Base-by-base conservation (phyloP, 2,888 invertebrate genomes). In the Caenorhabditis sp. region DNA sequence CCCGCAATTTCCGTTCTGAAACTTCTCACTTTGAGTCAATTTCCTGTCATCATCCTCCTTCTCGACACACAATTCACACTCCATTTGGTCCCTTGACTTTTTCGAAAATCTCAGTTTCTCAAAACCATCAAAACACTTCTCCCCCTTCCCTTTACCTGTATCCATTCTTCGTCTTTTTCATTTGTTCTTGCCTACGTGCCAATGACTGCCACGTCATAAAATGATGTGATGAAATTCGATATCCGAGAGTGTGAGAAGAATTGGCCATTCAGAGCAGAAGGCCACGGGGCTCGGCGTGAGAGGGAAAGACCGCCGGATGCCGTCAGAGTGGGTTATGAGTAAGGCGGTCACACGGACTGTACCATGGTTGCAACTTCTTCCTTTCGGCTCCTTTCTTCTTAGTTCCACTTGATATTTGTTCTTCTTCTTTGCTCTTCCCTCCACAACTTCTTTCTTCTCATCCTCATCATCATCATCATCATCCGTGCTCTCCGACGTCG, bases 381-480 rank as follows among this genome's bases (percentile, higher is more conserved):
- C 35, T 37, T 13, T 26, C 51, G 35, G 4, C 32, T 32, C 32
- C 9, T 4, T 35, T 69, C 22, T 35, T 32, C 35, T 18, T 40
- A 9, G 26, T 55, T 51, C 32, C 32, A 55, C 50, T 65, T 58
- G 44, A 56, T 65, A 60, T 55, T 55, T 61, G 37, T 67, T 62
- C 69, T 67, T 55, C 18, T 15, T 78, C 69, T 56, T 64, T 35
- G 1, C 37, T 26, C 69, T 70, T 68, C 47, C 68, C 68, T 62
- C 68, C 53, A 51, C 58, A 51, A 67, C 61, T 50, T 60, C 40
- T 32, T 64, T n/a, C n/a, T n/a, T n/a, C n/a, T n/a, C n/a, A n/a
- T n/a, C n/a, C 55, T 65, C 61, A 56, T 74, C 74, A 74, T 76
- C 74, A 67, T 74, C 74, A 74, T 72, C 72, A 58, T 64, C 72